Percentiles rank a stretch among this genome's conserved stretches.
Conservation (phyloP, 2,888 invertebrate genomes). For the Orthonychiurus folsomi region DNA sequence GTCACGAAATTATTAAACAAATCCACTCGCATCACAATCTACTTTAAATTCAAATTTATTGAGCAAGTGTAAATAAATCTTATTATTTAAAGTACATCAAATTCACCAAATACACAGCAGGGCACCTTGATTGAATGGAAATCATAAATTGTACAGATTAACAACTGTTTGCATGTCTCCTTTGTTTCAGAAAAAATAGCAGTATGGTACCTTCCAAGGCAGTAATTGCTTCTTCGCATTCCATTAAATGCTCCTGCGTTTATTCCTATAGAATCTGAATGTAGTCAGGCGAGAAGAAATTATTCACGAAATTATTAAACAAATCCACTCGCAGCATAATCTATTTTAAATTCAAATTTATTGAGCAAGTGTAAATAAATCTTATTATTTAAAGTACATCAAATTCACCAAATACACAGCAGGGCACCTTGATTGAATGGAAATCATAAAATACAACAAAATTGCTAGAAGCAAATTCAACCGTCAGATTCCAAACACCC, state of each 20-base stretch:
- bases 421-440: no score
- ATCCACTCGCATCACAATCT: no score
- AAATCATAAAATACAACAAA: no score
- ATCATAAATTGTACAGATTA: not conserved
- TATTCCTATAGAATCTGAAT: not conserved
- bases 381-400: not conserved
- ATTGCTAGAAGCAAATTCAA: no score
- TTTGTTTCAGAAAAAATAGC: not conserved
- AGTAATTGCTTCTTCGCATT: not conserved
- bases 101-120: not conserved
- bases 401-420: not conserved
- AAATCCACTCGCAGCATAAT: no score
- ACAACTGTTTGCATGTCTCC: not conserved
- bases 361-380: not conserved
- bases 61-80: not conserved
- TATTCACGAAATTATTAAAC: not conserved
- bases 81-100: not conserved
- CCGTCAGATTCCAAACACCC: no score
- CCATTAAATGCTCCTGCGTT: not conserved
- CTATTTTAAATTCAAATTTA: not conserved
- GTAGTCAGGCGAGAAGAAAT: not conserved
- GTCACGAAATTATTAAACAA: not conserved
- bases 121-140: no score
- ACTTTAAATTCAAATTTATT: not conserved
- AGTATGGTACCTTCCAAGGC: not conserved